Conservation (phyloP, 2,888 invertebrate species). For the Melanotus villosus region DNA sequence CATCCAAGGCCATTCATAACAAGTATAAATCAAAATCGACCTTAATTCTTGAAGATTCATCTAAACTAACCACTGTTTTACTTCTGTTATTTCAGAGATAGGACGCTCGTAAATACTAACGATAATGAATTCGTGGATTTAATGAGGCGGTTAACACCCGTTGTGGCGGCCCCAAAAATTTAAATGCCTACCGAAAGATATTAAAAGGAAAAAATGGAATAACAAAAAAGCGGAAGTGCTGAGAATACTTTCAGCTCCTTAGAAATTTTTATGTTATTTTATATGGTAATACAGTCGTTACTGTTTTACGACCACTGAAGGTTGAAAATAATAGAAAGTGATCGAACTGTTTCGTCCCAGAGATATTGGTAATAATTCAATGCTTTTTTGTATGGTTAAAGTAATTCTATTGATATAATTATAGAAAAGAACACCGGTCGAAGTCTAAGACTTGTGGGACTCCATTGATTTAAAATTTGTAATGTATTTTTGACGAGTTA, state of each 20-base stretch:
- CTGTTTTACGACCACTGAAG: conserved; percentile 20
- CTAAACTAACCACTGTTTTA: conserved; percentile 7
- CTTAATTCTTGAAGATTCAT: conserved; percentile 6
- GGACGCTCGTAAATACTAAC: conserved; percentile 30
- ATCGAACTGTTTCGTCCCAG: no score
- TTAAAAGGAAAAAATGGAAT: conserved; percentile 26
- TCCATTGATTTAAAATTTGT: no score
- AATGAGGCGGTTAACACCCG: conserved; percentile 43
- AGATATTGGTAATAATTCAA: no score
- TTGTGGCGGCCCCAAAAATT: conserved; percentile 11
- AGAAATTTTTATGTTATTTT: conserved; percentile 16
- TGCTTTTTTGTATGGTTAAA: no score
- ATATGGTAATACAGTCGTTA: conserved; percentile 25
- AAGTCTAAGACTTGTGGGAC: no score
- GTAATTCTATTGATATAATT: no score
- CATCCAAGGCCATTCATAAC: no score
- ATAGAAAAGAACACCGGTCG: no score
- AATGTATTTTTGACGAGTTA: no score
- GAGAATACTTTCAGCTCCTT: conserved; percentile 18
- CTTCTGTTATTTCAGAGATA: conserved; percentile 14
- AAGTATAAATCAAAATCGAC: conserved; percentile 17
- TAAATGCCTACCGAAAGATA: conserved; percentile 22
- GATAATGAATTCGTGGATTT: conserved; percentile 39
- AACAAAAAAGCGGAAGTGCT: conserved; percentile 24
- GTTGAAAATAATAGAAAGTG: conserved; percentile 23